Evolutionary conservation across 1,140 invertebrate genomes (phyloP), one percentile per base, ranked within the genome.

Genomic region (Ridgeia piscesae): DNA sequence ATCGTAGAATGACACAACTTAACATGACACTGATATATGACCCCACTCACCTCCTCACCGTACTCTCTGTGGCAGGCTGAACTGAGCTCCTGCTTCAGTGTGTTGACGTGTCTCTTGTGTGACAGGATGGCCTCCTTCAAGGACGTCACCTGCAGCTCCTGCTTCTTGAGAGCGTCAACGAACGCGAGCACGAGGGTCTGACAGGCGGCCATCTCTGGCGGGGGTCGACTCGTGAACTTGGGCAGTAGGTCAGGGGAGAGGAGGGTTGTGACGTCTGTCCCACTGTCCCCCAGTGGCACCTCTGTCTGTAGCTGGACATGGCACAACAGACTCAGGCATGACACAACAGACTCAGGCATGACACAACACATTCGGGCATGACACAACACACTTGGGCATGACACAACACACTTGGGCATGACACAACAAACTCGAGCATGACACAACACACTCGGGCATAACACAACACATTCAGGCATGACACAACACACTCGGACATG

Each of bases 161-260:
- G 91, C 48, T 91, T 34, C 91, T 91, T 91, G n/a, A 35, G 91
- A 14, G 33, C 33, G 34, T 91, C 42, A 1, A 91, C 91, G 34
- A 91, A 91, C 34, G 42, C 34, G 2, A 48, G 33, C 33, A 91
- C 91, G 11, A 91, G 34, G 2, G 33, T 58, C 34, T 58, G 91
- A 91, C 91, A 91, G 11, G 91, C 91, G 34, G 42, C 42, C 33
- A 91, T 33, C 11, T 91, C 91, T 27, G 91, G 35, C 14, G 34
- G 33, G 17, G 91, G 91, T 50, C 42, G 34, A 33, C 33, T 50
- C 1, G 2, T 90, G 91, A 58, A 33, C 48, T 91, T 34, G 33
- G 91, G 42, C 34, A 91, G 14, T 8, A 91, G 48, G 31, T 91
- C 91, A n/a, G 91, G 42, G 14, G 91, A 8, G 14, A 91, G 42